Evolutionary conservation across 2,797 vertebrate species (phyloP).

Genomic region (Protosalanx chinensis): DNA sequence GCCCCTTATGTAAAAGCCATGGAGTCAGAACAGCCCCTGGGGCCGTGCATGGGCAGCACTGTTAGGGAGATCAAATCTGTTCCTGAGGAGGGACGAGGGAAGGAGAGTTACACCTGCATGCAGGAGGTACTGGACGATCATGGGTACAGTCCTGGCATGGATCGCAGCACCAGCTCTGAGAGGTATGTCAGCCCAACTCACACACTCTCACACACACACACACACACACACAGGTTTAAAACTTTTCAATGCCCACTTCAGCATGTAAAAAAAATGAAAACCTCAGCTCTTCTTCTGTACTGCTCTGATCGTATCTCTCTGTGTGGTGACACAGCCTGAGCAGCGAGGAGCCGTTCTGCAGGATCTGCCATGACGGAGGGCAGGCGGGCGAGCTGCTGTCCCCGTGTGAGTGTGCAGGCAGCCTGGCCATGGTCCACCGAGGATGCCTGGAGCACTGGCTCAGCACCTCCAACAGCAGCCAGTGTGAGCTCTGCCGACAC

Average conservation of each 20-base stretch:
- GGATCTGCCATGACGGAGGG: conserved; percentile 69
- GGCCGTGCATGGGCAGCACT: conserved; percentile 17
- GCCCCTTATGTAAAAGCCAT: conserved; percentile 47
- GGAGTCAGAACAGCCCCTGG: conserved; percentile 45
- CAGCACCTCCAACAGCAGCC: conserved; percentile 63
- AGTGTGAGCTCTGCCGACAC: conserved; percentile 73
- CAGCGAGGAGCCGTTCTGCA: conserved; percentile 65
- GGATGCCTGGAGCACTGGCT: conserved; percentile 72
- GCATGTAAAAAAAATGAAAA: not conserved
- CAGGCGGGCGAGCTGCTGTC: conserved; percentile 60
- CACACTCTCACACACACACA: not conserved
- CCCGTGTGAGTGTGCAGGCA: conserved; percentile 67
- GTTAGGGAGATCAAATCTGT: conserved; percentile 12
- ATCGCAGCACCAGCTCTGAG: conserved; percentile 16
- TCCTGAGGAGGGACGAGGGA: conserved; percentile 15
- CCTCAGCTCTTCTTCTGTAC: no score
- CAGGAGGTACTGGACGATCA: conserved; percentile 29
- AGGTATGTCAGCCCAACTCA: conserved; percentile 42
- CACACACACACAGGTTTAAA: not conserved
- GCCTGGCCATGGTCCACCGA: conserved; percentile 65
- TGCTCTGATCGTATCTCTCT: not conserved
- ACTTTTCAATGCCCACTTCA: not conserved
- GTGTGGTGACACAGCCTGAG: conserved; percentile 20
- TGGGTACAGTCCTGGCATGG: conserved; percentile 9
- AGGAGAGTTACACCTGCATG: conserved; percentile 21